A percentile compares a stretch with the other conserved stretches of the same genome.
These are phyloP conservation scores for Carassius auratus DNA, from an alignment of 2,113 vertebrate species.

Conservation along the genomic window DNA sequence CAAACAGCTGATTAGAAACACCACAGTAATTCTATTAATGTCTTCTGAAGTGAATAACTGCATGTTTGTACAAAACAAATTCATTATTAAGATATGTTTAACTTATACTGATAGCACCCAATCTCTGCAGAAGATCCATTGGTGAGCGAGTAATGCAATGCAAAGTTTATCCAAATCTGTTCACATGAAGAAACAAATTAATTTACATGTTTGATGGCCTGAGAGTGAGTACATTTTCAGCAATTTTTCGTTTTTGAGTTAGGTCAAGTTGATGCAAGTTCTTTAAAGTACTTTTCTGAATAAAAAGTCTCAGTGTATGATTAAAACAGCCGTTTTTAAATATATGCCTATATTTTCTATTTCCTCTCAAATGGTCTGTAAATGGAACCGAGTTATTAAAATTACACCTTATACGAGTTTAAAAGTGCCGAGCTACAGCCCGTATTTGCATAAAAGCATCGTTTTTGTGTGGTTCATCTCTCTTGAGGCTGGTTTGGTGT, in stretches of 20 bases:
- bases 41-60: no score
- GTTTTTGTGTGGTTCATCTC: conserved; percentile 6
- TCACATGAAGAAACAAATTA: not conserved
- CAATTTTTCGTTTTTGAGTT: no score
- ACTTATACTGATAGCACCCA: no score
- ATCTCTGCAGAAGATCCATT: not conserved
- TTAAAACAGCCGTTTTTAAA: not conserved
- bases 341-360: not conserved
- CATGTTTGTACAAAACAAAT: no score
- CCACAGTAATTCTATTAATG: no score
- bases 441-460: conserved; percentile 54
- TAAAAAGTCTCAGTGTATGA: not conserved
- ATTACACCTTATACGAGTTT: not conserved
- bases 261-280: not conserved
- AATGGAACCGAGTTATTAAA: conserved; percentile 15
- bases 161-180: not conserved
- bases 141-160: not conserved
- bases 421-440: not conserved
- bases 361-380: not conserved
- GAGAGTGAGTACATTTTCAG: not conserved
- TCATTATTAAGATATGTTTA: no score
- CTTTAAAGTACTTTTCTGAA: not conserved
- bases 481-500: conserved; percentile 6
- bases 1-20: no score
- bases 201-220: not conserved